Base-by-base conservation (phyloP, 2,888 invertebrate genomes). In the Cancer borealis region DNA sequence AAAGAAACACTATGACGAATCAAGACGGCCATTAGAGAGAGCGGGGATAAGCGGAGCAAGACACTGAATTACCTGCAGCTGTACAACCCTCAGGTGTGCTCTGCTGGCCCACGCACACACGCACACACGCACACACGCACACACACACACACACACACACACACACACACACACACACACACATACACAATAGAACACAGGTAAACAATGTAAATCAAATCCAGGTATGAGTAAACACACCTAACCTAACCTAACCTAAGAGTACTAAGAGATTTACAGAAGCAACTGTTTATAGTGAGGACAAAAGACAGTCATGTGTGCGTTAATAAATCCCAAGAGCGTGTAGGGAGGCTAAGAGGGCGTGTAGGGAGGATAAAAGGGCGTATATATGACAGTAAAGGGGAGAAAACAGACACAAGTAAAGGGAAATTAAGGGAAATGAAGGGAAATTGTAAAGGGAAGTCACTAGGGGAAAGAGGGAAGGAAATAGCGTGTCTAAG, bases 121-220 rank as follows among this genome's bases (percentile, higher is more conserved):
- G 21, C 49, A 91, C 91, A 60, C 88, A 88, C 46, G 47, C 88
- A 8, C 46, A 88, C 46, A 88, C 46, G 47, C 46, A 88, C 5
- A 84, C 30, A n/a, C 3, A 84, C 84, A 30, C 4, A 88, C 46
- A 88, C 39, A 39, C 91, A 91, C 47, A 17, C 49, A 91, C 91
- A 60, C 88, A 88, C 46, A 88, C 88, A 8, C 46, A 88, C 46
- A 88, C 46, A 88, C 46, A 88, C 5, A 84, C 30, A n/a, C 3
- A 84, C 84, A 30, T 39, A 88, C 46, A 88, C 39, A 39, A 21
- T 5, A 30, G 21, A 54, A 14, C 12, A 54, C 54, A 10, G 17
- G 54, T 54, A 54, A 54, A 54, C 54, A 54, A 54, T 17, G 3
- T 39, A 39, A 39, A 39, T 39, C 39, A 39, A 39, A 39, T 39